phyloP scores from a whole-genome alignment of 2,797 vertebrate species.

The Pangasius macronema region DNA sequence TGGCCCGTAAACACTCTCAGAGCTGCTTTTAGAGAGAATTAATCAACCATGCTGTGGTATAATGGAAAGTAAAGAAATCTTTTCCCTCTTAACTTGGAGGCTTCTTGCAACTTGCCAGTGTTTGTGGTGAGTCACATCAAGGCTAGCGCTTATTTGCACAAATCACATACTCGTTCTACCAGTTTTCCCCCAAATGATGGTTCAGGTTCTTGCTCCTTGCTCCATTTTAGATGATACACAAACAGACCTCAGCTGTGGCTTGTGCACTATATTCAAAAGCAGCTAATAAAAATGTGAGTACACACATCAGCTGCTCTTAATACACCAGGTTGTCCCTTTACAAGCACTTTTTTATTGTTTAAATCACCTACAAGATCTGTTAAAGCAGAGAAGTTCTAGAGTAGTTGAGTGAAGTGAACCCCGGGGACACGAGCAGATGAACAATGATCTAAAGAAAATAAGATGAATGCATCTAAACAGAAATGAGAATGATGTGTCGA shows the following conservation, averaged over 20 bases:
- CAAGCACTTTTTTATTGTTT: not conserved
- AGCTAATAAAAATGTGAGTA: not conserved
- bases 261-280: not conserved
- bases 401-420: not conserved
- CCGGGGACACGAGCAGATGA: not conserved
- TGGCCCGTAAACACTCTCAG: not conserved
- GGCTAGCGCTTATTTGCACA: not conserved
- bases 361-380: slow-evolving; percentile 12
- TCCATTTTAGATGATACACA: not conserved
- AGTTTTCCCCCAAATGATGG: not conserved
- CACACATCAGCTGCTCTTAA: not conserved
- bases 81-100: not conserved
- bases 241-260: not conserved
- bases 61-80: not conserved
- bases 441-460: not conserved
- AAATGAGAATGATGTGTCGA: not conserved
- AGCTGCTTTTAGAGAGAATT: too few species aligned
- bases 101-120: not conserved
- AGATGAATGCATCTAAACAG: not conserved
- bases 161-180: not conserved
- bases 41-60: not conserved
- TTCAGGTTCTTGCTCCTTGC: not conserved
- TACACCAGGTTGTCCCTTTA: not conserved
- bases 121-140: not conserved
- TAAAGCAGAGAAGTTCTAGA: not conserved